Conservation (phyloP, 92 coral and sea anemone species). For the Umimayanthus kanabou region DNA sequence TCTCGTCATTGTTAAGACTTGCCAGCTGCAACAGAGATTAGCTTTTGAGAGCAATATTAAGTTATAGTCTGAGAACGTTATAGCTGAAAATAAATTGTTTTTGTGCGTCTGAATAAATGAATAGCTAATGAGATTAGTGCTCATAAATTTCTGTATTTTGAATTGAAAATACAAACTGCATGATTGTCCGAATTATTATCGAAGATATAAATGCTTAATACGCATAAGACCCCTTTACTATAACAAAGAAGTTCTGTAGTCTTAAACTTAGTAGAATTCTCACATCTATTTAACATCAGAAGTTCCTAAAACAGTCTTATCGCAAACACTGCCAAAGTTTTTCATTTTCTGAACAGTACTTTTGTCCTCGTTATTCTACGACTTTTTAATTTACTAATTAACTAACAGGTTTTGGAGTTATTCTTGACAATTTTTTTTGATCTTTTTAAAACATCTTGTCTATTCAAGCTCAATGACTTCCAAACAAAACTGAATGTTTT, state of each 20-base stretch:
- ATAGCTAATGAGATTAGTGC: background rate
- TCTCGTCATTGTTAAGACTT: background rate
- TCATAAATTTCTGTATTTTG: background rate
- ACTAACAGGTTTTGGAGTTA: background rate
- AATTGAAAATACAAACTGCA: background rate
- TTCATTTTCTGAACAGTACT: background rate
- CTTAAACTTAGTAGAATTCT: too few relatives aligned
- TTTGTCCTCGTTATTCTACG: background rate
- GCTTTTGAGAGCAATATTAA: background rate
- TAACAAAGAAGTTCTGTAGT: background rate
- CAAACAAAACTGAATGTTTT: too few relatives aligned
- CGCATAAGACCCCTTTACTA: background rate
- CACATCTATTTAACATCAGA: too few relatives aligned
- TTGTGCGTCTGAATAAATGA: background rate
- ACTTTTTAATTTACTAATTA: too few relatives aligned
- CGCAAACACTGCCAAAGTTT: background rate
- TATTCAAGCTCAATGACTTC: too few relatives aligned
- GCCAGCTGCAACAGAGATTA: background rate
- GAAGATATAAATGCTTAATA: too few relatives aligned
- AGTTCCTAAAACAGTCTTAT: too few relatives aligned
- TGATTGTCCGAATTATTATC: too few relatives aligned
- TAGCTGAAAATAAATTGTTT: too few relatives aligned
- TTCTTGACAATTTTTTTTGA: background rate
- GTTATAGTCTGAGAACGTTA: background rate
- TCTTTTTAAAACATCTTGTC: too few relatives aligned